These are phyloP conservation scores for Cantharis rufa DNA, from an alignment of 2,888 invertebrate genomes.

Conservation along the genomic window DNA sequence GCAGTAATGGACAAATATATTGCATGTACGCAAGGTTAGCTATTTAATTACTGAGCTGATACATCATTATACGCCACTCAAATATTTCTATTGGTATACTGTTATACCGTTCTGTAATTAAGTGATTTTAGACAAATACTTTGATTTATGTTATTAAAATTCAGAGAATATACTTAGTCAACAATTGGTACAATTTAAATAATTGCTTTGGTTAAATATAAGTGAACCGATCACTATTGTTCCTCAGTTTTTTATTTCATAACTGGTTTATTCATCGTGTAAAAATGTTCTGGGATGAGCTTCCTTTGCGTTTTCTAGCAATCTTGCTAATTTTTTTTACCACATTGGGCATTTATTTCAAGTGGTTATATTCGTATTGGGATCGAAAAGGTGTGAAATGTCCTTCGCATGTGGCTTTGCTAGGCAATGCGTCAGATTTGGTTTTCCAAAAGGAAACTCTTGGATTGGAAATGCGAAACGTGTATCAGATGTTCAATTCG, in stretches of 20 bases:
- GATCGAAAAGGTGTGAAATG: conserved; percentile 60
- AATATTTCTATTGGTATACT: neutral
- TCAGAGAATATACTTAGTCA: neutral
- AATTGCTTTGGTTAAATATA: neutral
- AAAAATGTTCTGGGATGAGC: neutral
- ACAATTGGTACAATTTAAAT: neutral
- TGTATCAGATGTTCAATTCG: conserved; percentile 59
- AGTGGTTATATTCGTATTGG: conserved; percentile 64
- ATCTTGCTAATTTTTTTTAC: neutral
- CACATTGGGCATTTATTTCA: conserved; percentile 42
- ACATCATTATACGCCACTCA: neutral
- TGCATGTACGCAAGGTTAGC: neutral
- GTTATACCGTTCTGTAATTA: neutral
- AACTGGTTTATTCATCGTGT: neutral
- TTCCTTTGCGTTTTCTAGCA: neutral
- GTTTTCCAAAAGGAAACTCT: conserved; percentile 62
- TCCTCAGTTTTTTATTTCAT: neutral
- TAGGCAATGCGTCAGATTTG: conserved; percentile 64
- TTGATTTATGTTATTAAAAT: neutral
- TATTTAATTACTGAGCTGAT: too few relatives aligned
- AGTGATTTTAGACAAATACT: neutral
- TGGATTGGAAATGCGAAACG: conserved; percentile 64
- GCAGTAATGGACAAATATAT: too few relatives aligned
- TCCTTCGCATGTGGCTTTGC: conserved; percentile 63
- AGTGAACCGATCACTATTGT: neutral